A percentile compares a stretch with the other conserved stretches of the same genome.
Conservation (phyloP, 2,888 invertebrate genomes). For the Nasonia oneida region DNA sequence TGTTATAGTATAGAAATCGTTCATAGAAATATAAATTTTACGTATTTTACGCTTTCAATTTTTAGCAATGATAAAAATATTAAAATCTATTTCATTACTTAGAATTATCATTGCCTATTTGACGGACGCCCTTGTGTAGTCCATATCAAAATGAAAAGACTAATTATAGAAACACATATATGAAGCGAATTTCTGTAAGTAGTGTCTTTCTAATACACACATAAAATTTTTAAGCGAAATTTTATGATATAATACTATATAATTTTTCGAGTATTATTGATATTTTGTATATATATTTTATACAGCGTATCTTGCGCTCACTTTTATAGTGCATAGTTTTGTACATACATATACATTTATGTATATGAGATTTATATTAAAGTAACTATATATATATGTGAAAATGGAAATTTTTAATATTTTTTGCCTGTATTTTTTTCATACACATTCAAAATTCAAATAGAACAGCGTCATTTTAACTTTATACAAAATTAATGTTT, state of each 20-base stretch:
- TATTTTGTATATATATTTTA: constrained; percentile 31
- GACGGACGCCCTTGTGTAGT: neutral
- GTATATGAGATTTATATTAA: constrained; percentile 39
- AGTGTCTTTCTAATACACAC: constrained; percentile 20
- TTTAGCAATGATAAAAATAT: neutral
- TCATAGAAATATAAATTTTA: neutral
- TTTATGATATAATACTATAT: neutral
- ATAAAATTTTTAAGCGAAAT: constrained; percentile 32
- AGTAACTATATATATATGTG: constrained; percentile 1
- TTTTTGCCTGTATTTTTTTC: neutral
- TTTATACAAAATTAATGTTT: neutral
- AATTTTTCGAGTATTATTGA: too few species aligned
- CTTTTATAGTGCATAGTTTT: constrained; percentile 33
- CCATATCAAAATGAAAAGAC: constrained; percentile 13
- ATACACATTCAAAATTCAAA: neutral
- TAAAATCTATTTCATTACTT: neutral
- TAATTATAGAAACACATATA: constrained; percentile 14
- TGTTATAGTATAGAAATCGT: neutral
- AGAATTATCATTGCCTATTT: constrained; percentile 3
- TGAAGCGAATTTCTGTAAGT: constrained; percentile 22
- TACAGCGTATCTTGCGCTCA: constrained; percentile 4
- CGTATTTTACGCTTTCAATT: neutral
- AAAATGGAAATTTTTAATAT: neutral
- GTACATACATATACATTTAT: constrained; percentile 47
- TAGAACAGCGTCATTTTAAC: neutral